Base-by-base conservation (phyloP, 37 sponge, comb jelly and placozoan species). In the Dysidea cf. avara region DNA sequence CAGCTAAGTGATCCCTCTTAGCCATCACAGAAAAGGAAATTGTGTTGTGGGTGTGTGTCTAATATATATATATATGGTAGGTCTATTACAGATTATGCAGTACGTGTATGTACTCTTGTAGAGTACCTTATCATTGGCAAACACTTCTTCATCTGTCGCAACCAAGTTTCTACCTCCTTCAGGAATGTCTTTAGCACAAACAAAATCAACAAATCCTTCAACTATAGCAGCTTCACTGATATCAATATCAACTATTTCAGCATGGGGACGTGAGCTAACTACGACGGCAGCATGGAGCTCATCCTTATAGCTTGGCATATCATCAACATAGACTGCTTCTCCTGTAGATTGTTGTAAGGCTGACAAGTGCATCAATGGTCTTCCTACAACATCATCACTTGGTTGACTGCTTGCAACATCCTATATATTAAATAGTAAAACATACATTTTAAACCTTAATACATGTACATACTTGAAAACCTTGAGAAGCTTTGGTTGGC, bases 271-370 rank as follows among this genome's bases (percentile, higher is more conserved):
- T 0, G 64, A 52, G 64, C 89, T 89, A 60, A 84, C 17, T 4
- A 93, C 83, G 20, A 85, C 60, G 0, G 80, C 89, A 52, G 84
- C 88, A 75, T 92, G 77, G 50, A 93, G 76, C 66, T 93, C 90
- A n/a, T 75, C 76, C 29, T 81, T 66, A 14, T 61, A 30, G 16
- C 2, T 37, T 20, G 94, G 90, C 22, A 93, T 77, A 66, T 93
- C 94, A 64, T 93, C 94, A 22, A 74, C 28, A 58, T 40, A 80
- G 28, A 47, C 53, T 9, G 87, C 87, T 61, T 91, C 87, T 56
- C 94, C 94, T 12, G 94, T 77, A n/a, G 86, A 80, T 32, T 93
- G 94, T 49, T 81, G 64, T 14, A 58, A 62, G 3, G 90, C 94
- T 36, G 90, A 86, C n/a, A 81, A 71, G 53, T 89, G 90, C 72